Evolutionary conservation across 2,797 vertebrate genomes (phyloP).

Genomic region (Chromis chromis): DNA sequence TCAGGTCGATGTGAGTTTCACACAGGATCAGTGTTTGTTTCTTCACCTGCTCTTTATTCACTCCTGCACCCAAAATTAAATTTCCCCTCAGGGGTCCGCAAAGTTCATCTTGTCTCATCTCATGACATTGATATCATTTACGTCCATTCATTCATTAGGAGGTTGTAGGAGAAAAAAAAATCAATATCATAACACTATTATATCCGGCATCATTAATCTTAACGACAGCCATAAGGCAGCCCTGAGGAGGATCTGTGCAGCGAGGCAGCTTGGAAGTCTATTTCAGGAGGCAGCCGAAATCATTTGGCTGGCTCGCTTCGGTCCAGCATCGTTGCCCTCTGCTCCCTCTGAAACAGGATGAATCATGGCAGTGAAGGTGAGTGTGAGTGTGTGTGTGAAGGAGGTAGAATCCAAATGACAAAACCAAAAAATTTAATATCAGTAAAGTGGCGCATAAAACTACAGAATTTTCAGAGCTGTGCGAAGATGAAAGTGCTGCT

Average conservation of each 20-base stretch:
- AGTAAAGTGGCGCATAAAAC: too few species aligned
- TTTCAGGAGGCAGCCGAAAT: conserved; percentile 49
- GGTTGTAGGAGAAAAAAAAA: conserved; percentile 31
- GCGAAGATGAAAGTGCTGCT: too few species aligned
- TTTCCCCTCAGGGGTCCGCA: conserved; percentile 26
- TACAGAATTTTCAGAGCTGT: too few species aligned
- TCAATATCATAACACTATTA: conserved; percentile 55
- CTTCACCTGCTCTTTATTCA: conserved; percentile 1
- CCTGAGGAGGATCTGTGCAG: conserved; percentile 36
- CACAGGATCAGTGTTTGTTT: background rate
- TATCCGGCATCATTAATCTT: conserved; percentile 28
- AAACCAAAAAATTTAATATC: background rate
- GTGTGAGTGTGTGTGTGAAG: background rate
- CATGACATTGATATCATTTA: conserved; percentile 37
- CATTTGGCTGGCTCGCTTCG: conserved; percentile 21
- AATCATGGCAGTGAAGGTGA: conserved; percentile 34
- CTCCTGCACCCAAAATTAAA: background rate
- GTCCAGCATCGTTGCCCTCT: conserved; percentile 24
- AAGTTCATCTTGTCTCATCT: conserved; percentile 29
- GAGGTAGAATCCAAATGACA: background rate
- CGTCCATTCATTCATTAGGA: conserved; percentile 46
- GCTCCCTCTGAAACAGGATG: conserved; percentile 33
- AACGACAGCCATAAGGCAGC: conserved; percentile 15
- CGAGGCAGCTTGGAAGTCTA: conserved; percentile 40
- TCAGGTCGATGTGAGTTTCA: background rate